A percentile compares a stretch with the other conserved stretches of the same genome.
phyloP scores from a whole-genome alignment of 2,888 invertebrate genomes.

The Urechis unicinctus region DNA sequence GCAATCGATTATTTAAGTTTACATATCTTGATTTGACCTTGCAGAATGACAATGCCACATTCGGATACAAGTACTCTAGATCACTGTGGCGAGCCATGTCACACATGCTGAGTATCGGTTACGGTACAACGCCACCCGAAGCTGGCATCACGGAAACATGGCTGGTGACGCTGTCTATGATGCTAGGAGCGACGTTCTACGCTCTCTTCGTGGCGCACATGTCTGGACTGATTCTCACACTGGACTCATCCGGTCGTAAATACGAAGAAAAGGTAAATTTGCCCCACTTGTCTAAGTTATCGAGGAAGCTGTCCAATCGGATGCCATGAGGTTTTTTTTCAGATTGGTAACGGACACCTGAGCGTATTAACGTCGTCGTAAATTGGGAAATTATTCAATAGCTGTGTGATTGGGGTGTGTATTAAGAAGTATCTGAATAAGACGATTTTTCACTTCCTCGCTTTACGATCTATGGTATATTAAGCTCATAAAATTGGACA shows the following conservation, averaged over 20 bases:
- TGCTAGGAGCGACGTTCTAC: conserved; percentile 18
- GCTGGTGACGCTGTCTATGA: conserved; percentile 14
- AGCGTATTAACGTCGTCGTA: too few relatives aligned
- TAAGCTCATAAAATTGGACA: too few relatives aligned
- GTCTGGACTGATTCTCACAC: conserved; percentile 11
- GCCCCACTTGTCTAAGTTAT: not conserved
- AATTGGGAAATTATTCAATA: too few relatives aligned
- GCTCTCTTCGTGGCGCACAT: conserved; percentile 21
- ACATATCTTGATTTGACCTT: too few relatives aligned
- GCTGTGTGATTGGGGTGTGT: too few relatives aligned
- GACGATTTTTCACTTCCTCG: too few relatives aligned
- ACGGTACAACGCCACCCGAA: conserved; percentile 11
- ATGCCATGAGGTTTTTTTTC: too few relatives aligned
- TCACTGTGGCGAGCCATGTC: conserved; percentile 17
- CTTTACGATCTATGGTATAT: too few relatives aligned
- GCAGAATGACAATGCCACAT: conserved; percentile 5
- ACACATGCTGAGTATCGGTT: conserved; percentile 19
- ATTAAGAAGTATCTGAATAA: too few relatives aligned
- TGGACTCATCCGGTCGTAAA: conserved; percentile 14
- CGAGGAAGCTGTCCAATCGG: too few relatives aligned
- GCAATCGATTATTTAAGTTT: too few relatives aligned
- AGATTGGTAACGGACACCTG: too few relatives aligned
- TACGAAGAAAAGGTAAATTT: conserved; percentile 18
- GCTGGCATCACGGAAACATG: conserved; percentile 11
- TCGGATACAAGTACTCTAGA: conserved; percentile 4